Conservation (phyloP, 30 jellyfish, hydroid and myxozoan genomes). For the Hydractinia symbiolongicarpus region DNA sequence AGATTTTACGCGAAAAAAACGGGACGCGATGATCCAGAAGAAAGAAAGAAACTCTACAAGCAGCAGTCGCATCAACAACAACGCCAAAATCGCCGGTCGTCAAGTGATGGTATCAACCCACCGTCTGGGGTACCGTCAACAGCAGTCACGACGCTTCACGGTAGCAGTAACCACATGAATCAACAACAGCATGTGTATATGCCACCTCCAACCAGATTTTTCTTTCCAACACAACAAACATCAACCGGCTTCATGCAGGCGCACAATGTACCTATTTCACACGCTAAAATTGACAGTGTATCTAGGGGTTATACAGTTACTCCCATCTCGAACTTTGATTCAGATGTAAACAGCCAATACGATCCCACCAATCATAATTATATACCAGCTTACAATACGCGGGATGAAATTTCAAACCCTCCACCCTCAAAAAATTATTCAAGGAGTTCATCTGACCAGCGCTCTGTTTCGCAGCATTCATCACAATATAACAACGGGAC, state of each 20-base stretch:
- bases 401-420: slow-evolving; percentile 5
- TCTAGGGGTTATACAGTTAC: slow-evolving; percentile 23
- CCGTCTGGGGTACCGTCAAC: background rate
- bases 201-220: slow-evolving; percentile 13
- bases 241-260: slow-evolving; percentile 25
- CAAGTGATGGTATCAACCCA: slow-evolving; percentile 11
- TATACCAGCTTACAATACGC: background rate
- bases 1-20: slow-evolving; percentile 31
- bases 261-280: slow-evolving; percentile 21
- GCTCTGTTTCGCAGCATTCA: background rate
- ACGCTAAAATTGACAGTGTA: slow-evolving; percentile 1
- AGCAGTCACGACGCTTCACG: slow-evolving; percentile 9
- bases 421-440: slow-evolving; percentile 18
- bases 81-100: background rate
- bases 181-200: slow-evolving; percentile 1
- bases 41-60: slow-evolving; percentile 2
- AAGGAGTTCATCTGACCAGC: background rate
- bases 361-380: background rate
- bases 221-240: background rate
- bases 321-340: background rate
- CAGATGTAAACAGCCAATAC: background rate
- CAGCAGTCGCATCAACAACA: background rate
- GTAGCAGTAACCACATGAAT: background rate
- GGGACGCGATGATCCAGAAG: background rate
- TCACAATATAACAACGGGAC: slow-evolving; percentile 10